These are phyloP conservation scores for Phalanger gymnotis DNA, from an alignment of 2,797 vertebrate genomes.

Conservation along the genomic window DNA sequence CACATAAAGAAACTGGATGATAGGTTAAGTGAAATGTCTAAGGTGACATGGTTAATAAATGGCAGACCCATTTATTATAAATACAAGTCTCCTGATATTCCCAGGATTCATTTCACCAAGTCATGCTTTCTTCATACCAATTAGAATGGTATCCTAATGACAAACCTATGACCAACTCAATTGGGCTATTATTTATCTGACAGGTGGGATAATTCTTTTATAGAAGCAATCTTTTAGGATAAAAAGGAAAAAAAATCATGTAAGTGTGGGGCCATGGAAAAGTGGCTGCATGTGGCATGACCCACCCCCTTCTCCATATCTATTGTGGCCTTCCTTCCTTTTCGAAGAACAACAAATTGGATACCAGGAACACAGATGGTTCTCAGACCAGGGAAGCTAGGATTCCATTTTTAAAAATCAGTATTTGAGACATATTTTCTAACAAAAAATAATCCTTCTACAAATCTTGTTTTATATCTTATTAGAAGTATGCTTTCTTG, in stretches of 20 bases:
- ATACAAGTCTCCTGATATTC: no score
- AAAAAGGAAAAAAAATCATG: no score
- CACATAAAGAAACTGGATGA: not conserved
- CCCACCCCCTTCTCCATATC: not conserved
- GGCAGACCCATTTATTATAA: no score
- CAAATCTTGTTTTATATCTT: not conserved
- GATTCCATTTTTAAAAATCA: not conserved
- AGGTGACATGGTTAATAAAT: not conserved
- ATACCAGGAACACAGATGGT: not conserved
- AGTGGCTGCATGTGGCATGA: not conserved
- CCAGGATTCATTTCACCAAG: no score
- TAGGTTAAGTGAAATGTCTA: not conserved
- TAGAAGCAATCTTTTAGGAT: no score
- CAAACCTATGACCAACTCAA: no score
- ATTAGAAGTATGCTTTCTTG: not conserved
- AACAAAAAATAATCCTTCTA: not conserved
- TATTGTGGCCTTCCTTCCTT: not conserved
- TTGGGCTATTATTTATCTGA: no score
- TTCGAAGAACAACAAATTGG: not conserved
- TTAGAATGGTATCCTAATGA: no score
- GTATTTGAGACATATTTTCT: not conserved
- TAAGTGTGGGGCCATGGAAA: not conserved
- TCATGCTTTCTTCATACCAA: no score
- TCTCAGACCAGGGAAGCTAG: not conserved
- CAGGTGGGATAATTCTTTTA: no score